Conservation (phyloP, 1,140 invertebrate species). For the Diplogasteroides magnus region DNA sequence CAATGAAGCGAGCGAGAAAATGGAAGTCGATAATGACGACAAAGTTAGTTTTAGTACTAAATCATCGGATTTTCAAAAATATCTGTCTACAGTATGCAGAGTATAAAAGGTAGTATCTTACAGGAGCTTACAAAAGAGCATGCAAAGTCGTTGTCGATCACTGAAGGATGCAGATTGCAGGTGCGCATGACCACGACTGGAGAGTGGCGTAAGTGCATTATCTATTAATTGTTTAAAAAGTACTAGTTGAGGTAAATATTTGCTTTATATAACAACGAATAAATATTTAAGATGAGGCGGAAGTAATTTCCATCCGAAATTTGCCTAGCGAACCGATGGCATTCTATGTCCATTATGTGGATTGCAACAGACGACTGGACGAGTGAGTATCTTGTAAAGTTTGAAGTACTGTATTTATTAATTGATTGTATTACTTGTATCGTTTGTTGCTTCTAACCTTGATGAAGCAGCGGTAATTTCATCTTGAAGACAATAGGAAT, state of each 20-base stretch:
- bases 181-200: slow-evolving; percentile 12
- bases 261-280: background rate
- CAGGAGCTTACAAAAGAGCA: no score
- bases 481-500: no score
- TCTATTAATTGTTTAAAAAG: background rate
- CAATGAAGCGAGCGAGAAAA: background rate
- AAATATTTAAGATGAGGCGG: slow-evolving; percentile 20
- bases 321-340: slow-evolving; percentile 5
- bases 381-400: slow-evolving; percentile 4
- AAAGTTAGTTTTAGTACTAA: background rate
- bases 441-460: no score
- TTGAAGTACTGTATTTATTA: background rate
- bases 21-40: background rate
- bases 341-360: slow-evolving; percentile 32
- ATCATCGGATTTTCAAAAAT: no score
- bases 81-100: no score
- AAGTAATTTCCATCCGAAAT: slow-evolving; percentile 23
- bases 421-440: no score
- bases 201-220: background rate
- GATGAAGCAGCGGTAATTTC: no score
- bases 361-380: slow-evolving; percentile 27
- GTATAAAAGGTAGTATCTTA: no score
- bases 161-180: slow-evolving; percentile 19
- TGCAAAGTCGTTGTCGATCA: no score
- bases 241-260: background rate